A percentile compares a stretch with the other conserved stretches of the same genome.
Evolutionary conservation across 2,888 invertebrate species (phyloP).

Genomic region (Cephus pygmeus): DNA sequence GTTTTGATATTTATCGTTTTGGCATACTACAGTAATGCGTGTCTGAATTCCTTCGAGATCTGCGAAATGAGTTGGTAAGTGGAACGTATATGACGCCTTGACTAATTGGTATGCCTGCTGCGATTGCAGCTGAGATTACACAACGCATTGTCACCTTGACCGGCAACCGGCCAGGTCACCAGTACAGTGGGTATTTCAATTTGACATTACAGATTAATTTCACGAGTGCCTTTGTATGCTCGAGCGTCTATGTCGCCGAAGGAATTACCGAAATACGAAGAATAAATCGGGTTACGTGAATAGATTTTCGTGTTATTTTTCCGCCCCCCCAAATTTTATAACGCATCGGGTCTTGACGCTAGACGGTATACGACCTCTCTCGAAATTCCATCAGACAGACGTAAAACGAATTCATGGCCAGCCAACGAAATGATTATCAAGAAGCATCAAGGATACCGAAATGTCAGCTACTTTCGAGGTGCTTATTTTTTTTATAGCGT

Average conservation of each 20-base stretch:
- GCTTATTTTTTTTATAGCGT: background rate
- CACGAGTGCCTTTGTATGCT: background rate
- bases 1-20: background rate
- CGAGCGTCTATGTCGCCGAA: background rate
- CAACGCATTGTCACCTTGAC: background rate
- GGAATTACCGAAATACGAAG: background rate
- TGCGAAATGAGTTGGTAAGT: background rate
- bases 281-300: background rate
- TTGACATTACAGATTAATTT: background rate
- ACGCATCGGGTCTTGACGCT: background rate
- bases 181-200: background rate
- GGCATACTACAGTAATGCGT: background rate
- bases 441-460: background rate
- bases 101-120: background rate
- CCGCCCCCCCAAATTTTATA: background rate
- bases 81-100: background rate
- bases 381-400: too few species aligned
- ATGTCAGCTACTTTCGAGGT: background rate
- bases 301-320: background rate
- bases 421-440: background rate
- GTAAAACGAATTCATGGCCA: background rate
- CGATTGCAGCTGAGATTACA: background rate
- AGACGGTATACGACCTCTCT: too few species aligned
- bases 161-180: background rate
- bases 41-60: background rate